phyloP scores from a whole-genome alignment of 2,113 vertebrate species.

The Panthera leo region DNA sequence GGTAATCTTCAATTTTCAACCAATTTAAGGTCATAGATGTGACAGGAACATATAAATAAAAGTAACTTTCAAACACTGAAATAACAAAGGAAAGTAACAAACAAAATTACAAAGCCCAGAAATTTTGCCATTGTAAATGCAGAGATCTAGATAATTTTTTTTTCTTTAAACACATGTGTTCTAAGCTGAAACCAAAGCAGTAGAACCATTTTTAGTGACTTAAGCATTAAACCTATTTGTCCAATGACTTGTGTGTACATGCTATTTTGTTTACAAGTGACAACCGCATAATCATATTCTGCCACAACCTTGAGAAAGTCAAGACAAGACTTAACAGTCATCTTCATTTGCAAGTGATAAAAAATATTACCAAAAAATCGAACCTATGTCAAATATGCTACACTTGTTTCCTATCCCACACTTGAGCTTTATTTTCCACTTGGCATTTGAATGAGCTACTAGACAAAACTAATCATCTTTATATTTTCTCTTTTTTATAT shows the following conservation, averaged over 20 bases:
- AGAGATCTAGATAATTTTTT: neutral
- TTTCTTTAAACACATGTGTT: neutral
- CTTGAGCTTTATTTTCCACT: neutral
- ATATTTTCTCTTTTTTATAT: neutral
- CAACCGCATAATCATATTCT: neutral
- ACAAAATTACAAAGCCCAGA: neutral
- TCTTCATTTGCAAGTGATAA: neutral
- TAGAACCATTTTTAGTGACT: neutral
- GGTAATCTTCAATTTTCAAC: neutral
- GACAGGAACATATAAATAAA: neutral
- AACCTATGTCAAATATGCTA: neutral
- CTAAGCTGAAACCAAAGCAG: neutral
- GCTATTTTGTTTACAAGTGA: neutral
- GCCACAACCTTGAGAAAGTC: neutral
- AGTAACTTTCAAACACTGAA: neutral
- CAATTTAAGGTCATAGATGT: neutral
- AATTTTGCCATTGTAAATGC: neutral
- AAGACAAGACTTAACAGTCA: neutral
- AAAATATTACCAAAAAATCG: neutral
- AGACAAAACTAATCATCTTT: neutral
- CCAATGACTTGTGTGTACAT: neutral
- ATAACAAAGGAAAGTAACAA: neutral
- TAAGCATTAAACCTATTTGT: neutral
- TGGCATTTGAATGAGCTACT: neutral
- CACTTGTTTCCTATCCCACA: neutral